Evolutionary conservation across 2,888 invertebrate species (phyloP), one percentile per base, ranked within the genome.

Genomic region (Lithophane leautieri): DNA sequence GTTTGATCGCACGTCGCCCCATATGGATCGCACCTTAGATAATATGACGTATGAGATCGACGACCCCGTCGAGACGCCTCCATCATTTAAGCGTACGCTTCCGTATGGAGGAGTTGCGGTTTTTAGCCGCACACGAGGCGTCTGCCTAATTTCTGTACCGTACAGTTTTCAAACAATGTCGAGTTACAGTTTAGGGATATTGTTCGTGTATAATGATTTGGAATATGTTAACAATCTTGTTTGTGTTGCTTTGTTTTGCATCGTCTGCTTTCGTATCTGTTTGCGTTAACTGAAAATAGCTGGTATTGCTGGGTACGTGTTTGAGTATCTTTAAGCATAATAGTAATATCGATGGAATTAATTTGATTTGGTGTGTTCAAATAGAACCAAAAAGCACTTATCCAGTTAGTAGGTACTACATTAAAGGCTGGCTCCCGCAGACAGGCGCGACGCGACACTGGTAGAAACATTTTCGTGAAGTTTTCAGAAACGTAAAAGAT

Each of bases 31-130:
- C 58, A 44, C 83, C 84, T 88, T 80, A 88, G 79, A 66, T 88
- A 89, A 66, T 88, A 89, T 90, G 91, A 93, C 90, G 88, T 89
- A 90, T 87, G 88, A 84, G 90, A 87, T 82, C 89, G 87, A 87
- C 84, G 90, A 91, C 89, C 93, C 90, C 91, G 84, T 65, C 83
- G 91, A 90, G 91, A 91, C 90, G 90, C 88, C 89, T 91, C 87
- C 89, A 91, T 93, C 91, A 91, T 92, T 93, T 93, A 92, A 82
- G 84, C 85, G 78, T 76, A 78, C 86, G 88, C 89, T 90, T 90
- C 89, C 90, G 87, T 85, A 87, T 89, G 60, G 85, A 88, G 84
- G 84, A 86, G 81, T 80, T 89, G 90, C 88, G 90, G 90, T 90
- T 88, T 87, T 89, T 81, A 81, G 87, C 76, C 81, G 82, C 87